phyloP scores from a whole-genome alignment of 2,888 invertebrate genomes.

The Sturmia bella region DNA sequence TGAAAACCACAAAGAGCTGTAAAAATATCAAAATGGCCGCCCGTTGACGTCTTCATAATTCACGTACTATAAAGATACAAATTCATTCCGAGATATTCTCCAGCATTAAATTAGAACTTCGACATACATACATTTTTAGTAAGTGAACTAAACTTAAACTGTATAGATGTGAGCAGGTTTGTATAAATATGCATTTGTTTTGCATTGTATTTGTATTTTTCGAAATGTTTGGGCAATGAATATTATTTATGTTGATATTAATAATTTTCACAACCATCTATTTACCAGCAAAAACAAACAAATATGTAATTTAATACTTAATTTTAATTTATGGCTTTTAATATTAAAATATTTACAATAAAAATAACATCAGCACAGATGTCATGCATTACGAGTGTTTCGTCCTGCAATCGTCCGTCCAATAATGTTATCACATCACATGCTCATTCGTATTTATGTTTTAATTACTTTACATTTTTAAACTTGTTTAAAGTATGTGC shows the following conservation, averaged over 20 bases:
- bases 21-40: no score
- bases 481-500: no score
- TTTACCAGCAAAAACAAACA: conserved; percentile 27
- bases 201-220: background rate
- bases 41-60: no score
- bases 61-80: no score
- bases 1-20: no score
- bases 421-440: background rate
- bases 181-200: background rate
- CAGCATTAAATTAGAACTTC: no score
- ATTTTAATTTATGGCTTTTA: conserved; percentile 63
- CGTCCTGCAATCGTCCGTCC: background rate
- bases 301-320: conserved; percentile 55
- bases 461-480: no score
- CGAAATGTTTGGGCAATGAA: conserved; percentile 24
- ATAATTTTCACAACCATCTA: conserved; percentile 37
- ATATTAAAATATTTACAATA: conserved; percentile 52
- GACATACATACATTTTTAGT: no score
- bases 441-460: no score
- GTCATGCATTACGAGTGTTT: conserved; percentile 43
- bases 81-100: no score
- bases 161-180: background rate
- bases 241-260: conserved; percentile 42
- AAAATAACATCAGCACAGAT: conserved; percentile 49
- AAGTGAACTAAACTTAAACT: no score